A percentile compares a stretch with the other conserved stretches of the same genome.
Conservation (phyloP, 2,888 invertebrate species). For the Stratiomys singularior region DNA sequence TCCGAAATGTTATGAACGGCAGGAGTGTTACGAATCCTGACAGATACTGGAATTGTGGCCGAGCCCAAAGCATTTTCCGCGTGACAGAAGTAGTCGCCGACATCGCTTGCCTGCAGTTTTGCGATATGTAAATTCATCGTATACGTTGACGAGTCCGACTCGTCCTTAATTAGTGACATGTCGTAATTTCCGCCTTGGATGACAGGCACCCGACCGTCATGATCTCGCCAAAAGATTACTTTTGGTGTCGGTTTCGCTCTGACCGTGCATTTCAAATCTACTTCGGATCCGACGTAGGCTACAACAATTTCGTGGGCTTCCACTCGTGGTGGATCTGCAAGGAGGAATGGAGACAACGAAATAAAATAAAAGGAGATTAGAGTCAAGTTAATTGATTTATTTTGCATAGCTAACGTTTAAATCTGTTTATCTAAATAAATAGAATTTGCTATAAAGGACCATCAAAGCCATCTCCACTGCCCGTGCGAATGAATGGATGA, state of each 20-base stretch:
- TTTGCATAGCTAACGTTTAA: not conserved
- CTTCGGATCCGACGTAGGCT: conserved; percentile 79
- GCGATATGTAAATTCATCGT: conserved; percentile 80
- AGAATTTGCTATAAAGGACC: not conserved
- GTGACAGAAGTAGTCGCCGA: conserved; percentile 85
- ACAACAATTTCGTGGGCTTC: conserved; percentile 82
- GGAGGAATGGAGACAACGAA: not conserved
- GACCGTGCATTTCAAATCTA: conserved; percentile 80
- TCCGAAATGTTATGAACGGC: conserved; percentile 78
- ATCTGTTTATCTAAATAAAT: conserved; percentile 14
- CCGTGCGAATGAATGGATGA: too few species aligned
- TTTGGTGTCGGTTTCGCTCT: conserved; percentile 83
- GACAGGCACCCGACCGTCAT: conserved; percentile 77
- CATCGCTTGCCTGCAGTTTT: conserved; percentile 76
- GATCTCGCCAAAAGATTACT: conserved; percentile 84
- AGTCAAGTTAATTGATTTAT: conserved; percentile 39
- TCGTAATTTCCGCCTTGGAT: conserved; percentile 81
- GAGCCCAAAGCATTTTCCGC: conserved; percentile 86
- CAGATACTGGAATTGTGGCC: conserved; percentile 77
- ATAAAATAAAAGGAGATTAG: not conserved
- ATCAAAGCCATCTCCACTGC: not conserved
- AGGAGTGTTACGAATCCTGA: conserved; percentile 73
- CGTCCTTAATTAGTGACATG: conserved; percentile 70
- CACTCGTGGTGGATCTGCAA: conserved; percentile 78
- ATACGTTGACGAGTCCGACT: conserved; percentile 75